A percentile compares a stretch with the other conserved stretches of the same genome.
Conservation (phyloP, 2,797 vertebrate genomes). For the Pangasius larnaudii region DNA sequence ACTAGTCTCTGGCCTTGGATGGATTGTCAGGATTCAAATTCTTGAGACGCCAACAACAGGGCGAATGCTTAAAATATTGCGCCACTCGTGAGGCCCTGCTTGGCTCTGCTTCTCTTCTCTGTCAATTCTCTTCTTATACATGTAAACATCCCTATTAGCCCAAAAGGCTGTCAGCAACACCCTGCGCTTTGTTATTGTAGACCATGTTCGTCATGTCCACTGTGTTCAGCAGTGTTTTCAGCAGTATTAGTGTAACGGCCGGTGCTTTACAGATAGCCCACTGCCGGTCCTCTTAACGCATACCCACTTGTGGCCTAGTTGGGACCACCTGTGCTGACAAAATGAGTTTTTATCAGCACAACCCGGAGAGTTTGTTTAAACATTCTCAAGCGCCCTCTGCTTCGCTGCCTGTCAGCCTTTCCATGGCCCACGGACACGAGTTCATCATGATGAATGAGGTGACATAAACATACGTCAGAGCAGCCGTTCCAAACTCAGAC, state of each 20-base stretch:
- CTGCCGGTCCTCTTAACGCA: slow-evolving; percentile 10
- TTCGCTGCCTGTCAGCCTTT: slow-evolving; percentile 28
- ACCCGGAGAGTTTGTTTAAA: slow-evolving; percentile 25
- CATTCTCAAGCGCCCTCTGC: slow-evolving; percentile 18
- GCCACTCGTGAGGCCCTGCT: neutral
- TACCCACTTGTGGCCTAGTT: slow-evolving; percentile 13
- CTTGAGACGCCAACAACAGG: neutral
- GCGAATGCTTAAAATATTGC: neutral
- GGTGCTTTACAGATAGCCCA: neutral
- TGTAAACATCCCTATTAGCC: slow-evolving; percentile 25
- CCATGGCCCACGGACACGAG: slow-evolving; percentile 23
- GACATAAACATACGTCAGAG: slow-evolving; percentile 45
- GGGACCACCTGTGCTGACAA: slow-evolving; percentile 54
- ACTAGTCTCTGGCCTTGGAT: neutral
- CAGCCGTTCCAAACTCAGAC: slow-evolving; percentile 34
- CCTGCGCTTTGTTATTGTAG: slow-evolving; percentile 31
- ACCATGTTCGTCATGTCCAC: neutral
- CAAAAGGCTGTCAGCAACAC: slow-evolving; percentile 26
- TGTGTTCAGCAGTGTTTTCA: slow-evolving; percentile 10
- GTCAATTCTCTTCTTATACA: neutral
- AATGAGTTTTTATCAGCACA: slow-evolving; percentile 42
- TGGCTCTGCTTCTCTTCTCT: slow-evolving; percentile 14
- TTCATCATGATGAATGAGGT: slow-evolving; percentile 46
- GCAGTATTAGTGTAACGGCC: neutral
- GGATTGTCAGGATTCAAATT: neutral